Percentiles rank a stretch among this genome's conserved stretches.
Conservation (phyloP, 2,113 vertebrate species). For the Centropus bengalensis region DNA sequence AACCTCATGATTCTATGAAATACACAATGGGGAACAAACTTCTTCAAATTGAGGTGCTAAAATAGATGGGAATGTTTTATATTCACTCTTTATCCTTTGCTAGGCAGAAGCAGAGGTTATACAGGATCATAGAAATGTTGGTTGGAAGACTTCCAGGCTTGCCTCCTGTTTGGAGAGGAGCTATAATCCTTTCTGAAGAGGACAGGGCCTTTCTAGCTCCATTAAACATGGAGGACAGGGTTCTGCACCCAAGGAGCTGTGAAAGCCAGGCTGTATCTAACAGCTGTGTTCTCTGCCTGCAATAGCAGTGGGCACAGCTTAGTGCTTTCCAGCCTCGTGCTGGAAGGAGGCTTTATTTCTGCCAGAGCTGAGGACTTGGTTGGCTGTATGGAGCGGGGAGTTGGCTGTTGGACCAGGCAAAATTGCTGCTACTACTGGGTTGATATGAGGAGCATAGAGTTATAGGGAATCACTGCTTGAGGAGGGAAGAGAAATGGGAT, state of each 20-base stretch:
- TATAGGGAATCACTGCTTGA: not conserved
- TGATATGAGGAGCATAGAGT: accelerated
- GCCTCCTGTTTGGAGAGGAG: not conserved
- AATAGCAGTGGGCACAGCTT: not conserved
- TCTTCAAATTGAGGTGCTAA: not conserved
- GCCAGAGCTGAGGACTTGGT: not conserved
- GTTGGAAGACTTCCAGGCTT: not conserved
- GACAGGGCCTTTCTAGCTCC: too few species aligned
- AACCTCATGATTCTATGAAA: too few species aligned
- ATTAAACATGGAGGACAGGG: not conserved
- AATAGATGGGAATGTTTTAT: not conserved
- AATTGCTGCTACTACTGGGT: not conserved
- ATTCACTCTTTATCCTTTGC: too few species aligned
- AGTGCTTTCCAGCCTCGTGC: accelerated
- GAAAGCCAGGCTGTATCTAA: not conserved
- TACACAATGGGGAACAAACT: not conserved
- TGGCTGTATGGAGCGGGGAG: not conserved
- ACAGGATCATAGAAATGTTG: not conserved
- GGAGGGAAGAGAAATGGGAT: not conserved
- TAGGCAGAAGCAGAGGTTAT: not conserved
- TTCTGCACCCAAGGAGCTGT: not conserved
- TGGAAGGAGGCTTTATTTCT: not conserved
- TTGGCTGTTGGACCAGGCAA: accelerated
- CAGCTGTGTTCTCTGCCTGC: not conserved
- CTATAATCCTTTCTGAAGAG: not conserved